Percentiles rank a stretch among this genome's conserved stretches.
phyloP scores from a whole-genome alignment of 2,113 vertebrate genomes.

The Xenopus laevis region DNA sequence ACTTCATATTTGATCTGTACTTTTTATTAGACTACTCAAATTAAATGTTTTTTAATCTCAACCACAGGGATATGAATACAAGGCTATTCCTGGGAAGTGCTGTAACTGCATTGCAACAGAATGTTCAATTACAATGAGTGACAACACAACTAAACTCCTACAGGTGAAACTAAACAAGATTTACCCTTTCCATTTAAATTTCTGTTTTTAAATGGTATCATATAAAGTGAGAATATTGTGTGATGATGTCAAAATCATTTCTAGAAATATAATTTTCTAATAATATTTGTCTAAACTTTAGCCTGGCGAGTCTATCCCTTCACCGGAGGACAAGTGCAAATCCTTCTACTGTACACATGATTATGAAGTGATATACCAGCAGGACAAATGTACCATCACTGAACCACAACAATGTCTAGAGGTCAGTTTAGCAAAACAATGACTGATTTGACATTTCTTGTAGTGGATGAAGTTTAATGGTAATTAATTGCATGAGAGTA shows the following conservation, averaged over 20 bases:
- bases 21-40: too few species aligned
- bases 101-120: conserved; percentile 49
- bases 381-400: background rate
- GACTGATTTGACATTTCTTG: too few species aligned
- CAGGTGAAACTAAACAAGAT: too few species aligned
- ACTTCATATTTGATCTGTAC: background rate
- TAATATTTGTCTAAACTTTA: conserved; percentile 12
- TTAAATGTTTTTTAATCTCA: background rate
- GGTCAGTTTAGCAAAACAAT: conserved; percentile 7
- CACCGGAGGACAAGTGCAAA: conserved; percentile 15
- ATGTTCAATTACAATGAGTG: conserved; percentile 46
- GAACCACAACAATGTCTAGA: conserved; percentile 11
- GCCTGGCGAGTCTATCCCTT: conserved; percentile 10
- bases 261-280: background rate
- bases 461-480: too few species aligned
- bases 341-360: conserved; percentile 1
- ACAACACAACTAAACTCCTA: too few species aligned
- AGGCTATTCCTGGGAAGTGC: conserved; percentile 48
- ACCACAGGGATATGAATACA: conserved; percentile 60
- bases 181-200: too few species aligned
- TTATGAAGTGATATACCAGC: background rate
- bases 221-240: too few species aligned
- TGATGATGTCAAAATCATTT: too few species aligned
- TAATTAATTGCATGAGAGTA: too few species aligned
- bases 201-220: too few species aligned